phyloP scores from a whole-genome alignment of 2,797 vertebrate genomes.

The Varecia variegata region DNA sequence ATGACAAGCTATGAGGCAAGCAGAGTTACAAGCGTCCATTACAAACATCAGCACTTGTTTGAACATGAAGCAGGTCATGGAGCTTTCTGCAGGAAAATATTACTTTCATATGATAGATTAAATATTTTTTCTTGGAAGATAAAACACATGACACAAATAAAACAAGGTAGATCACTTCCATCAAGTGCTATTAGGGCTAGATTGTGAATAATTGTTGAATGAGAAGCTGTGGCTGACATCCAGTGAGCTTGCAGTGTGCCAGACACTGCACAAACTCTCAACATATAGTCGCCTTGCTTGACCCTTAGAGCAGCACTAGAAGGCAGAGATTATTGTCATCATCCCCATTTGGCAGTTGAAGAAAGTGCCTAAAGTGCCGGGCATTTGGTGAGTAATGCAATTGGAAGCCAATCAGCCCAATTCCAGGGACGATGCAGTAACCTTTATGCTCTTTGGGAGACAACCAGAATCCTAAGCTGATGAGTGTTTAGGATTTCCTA shows the following conservation, averaged over 20 bases:
- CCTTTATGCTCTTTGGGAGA: background rate
- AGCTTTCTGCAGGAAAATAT: background rate
- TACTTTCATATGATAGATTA: background rate
- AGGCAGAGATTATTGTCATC: background rate
- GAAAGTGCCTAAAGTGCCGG: background rate
- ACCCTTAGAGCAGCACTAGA: background rate
- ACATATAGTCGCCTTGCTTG: background rate
- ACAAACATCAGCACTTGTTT: background rate
- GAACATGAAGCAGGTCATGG: background rate
- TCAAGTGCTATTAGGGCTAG: background rate
- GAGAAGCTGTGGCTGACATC: background rate
- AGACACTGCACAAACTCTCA: accelerated
- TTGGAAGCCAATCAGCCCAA: background rate
- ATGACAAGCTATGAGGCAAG: background rate
- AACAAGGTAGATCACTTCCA: background rate
- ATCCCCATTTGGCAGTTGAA: background rate
- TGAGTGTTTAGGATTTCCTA: background rate
- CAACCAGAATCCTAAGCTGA: background rate
- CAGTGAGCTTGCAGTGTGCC: accelerated
- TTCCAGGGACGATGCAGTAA: background rate
- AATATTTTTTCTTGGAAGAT: background rate
- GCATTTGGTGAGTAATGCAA: background rate
- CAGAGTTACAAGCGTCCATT: background rate
- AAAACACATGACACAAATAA: background rate
- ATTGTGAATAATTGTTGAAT: background rate